A percentile compares a stretch with the other conserved stretches of the same genome.
Evolutionary conservation across 1,140 invertebrate species (phyloP).

Genomic region (Drosophila simulans): DNA sequence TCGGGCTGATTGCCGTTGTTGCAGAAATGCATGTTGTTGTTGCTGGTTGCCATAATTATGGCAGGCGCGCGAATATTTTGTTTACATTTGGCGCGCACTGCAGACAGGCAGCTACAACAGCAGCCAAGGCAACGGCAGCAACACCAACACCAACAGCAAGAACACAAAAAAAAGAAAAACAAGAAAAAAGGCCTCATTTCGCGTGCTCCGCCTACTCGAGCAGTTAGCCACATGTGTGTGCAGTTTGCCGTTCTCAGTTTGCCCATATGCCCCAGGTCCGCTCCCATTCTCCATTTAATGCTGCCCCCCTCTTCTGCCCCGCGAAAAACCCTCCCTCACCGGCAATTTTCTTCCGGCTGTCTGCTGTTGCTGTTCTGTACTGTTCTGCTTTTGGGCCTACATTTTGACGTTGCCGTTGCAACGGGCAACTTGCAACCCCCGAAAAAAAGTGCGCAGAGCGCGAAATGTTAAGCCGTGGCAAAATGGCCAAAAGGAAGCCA

Average conservation of each 20-base stretch:
- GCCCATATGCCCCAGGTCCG: not conserved
- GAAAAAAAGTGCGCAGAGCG: constrained; percentile 55
- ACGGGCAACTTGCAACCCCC: constrained; percentile 30
- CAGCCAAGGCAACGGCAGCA: constrained; percentile 41
- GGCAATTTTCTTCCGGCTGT: constrained; percentile 72
- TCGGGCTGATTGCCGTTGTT: constrained; percentile 54
- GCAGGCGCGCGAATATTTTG: constrained; percentile 83
- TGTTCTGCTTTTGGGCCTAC: constrained; percentile 54
- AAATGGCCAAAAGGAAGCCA: constrained; percentile 74
- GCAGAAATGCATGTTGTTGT: constrained; percentile 38
- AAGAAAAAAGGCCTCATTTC: constrained; percentile 72
- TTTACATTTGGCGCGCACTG: constrained; percentile 81
- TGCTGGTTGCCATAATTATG: constrained; percentile 79
- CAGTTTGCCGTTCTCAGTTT: constrained; percentile 10
- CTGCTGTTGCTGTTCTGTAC: constrained; percentile 22
- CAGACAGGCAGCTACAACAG: constrained; percentile 69
- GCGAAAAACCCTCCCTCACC: constrained; percentile 12
- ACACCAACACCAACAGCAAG: constrained; percentile 21
- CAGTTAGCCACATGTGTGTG: constrained; percentile 43
- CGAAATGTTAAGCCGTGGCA: constrained; percentile 60
- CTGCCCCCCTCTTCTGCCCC: not conserved
- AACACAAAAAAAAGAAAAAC: constrained; percentile 35
- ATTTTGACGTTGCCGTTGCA: constrained; percentile 48
- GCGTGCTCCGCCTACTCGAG: constrained; percentile 79
- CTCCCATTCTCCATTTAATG: too few species aligned